Evolutionary conservation across 2,797 vertebrate genomes (phyloP).

Genomic region (Merluccius polli): DNA sequence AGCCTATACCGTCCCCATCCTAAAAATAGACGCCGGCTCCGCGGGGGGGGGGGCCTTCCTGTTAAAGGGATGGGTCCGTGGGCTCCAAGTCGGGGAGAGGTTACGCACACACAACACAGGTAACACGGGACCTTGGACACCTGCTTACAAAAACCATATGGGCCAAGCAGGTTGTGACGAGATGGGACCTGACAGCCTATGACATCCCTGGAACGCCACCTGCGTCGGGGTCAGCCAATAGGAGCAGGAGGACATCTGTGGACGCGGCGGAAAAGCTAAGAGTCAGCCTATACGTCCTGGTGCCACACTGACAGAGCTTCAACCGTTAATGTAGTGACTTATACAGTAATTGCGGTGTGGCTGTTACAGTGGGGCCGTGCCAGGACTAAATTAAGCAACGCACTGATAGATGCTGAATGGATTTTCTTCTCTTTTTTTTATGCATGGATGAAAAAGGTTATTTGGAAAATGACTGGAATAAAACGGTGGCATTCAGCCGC

Average conservation of each 20-base stretch:
- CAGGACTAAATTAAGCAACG: not conserved
- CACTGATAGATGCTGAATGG: not conserved
- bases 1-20: not conserved
- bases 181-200: conserved; percentile 50
- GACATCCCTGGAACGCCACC: conserved; percentile 48
- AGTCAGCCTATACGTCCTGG: conserved; percentile 20
- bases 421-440: no score
- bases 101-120: conserved; percentile 23
- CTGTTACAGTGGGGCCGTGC: conserved; percentile 1
- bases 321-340: not conserved
- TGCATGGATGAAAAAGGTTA: no score
- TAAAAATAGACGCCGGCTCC: conserved; percentile 41
- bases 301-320: not conserved
- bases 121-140: conserved; percentile 41
- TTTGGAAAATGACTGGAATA: no score
- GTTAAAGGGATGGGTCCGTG: conserved; percentile 16
- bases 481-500: no score
- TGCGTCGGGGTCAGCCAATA: conserved; percentile 38
- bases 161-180: conserved; percentile 41
- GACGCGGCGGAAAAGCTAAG: conserved; percentile 10
- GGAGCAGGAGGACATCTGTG: conserved; percentile 43
- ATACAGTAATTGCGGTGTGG: not conserved
- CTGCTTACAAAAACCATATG: conserved; percentile 58
- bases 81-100: conserved; percentile 29
- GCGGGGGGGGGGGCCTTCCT: conserved; percentile 16